Base-by-base conservation (phyloP, 1,140 invertebrate genomes). In the Diabrotica undecimpunctata region DNA sequence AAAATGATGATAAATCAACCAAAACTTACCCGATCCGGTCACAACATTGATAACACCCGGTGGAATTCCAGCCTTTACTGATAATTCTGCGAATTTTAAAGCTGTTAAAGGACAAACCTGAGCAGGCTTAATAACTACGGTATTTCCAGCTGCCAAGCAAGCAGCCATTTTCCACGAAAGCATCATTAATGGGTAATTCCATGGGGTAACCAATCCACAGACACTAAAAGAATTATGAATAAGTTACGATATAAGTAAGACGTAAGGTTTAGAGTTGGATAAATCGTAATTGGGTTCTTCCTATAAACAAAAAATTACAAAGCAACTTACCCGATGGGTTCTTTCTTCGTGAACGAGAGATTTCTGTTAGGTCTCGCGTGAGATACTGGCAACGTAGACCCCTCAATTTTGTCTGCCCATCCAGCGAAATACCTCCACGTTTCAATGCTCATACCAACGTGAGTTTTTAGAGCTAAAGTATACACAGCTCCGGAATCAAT, bases 141-240 rank as follows among this genome's bases (percentile, higher is more conserved):
- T 93, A 73, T 98, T 98, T 9, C 96, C 96, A 13, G 93, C 93
- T 0, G 95, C 92, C 13, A 99, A 82, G 67, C 96, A 97, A 0
- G 97, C 96, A 0, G 94, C 96, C 84, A 98, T 90, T 77, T 99
- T 99, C 96, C 96, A 98, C 0, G 95, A 94, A n/a, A 96, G 82
- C 96, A 99, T 98, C 85, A 98, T 89, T 7, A 98, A 77, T 0
- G 96, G 96, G 77, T 98, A 99, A 77, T 99, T 99, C 97, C 96
- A 99, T 0, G 96, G 96, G 5, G 96, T 98, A 14, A 99, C 90
- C 51, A 98, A 84, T 0, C 91, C 97, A 79, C 94, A 96, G 9
- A 99, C 96, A 0, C 89, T 87, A 55, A 41, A 74, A 71, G 66
- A 64, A 25, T 25, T 1, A 25, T 25, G 1, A 25, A 25, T 25